Evolutionary conservation across 2,797 vertebrate genomes (phyloP).

Genomic region (Scleropages formosus): DNA sequence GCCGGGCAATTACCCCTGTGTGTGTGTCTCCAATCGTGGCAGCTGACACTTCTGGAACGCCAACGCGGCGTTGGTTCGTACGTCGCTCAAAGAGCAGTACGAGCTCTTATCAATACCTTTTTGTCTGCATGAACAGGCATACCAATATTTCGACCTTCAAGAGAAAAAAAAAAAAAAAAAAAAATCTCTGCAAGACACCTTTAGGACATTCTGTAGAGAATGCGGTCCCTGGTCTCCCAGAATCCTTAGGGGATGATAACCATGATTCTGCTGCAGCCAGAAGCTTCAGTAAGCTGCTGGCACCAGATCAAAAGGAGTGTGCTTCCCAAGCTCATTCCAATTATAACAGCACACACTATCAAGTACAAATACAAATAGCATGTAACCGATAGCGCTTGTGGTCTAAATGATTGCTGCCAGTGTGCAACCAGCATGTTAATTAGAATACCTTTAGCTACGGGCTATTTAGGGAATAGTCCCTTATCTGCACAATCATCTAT

Average conservation of each 20-base stretch:
- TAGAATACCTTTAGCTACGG: constrained; percentile 80
- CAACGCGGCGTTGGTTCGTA: background rate
- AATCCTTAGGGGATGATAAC: constrained; percentile 17
- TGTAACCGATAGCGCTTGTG: constrained; percentile 77
- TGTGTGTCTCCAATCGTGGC: background rate
- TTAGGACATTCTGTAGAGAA: background rate
- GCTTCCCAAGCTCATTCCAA: constrained; percentile 78
- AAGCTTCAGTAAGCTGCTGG: constrained; percentile 50
- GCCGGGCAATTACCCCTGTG: background rate
- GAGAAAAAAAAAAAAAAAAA: background rate
- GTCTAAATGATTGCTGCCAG: constrained; percentile 67
- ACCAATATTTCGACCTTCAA: background rate
- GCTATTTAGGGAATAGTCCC: constrained; percentile 81
- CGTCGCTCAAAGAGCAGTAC: no score
- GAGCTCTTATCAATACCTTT: no score
- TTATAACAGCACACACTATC: constrained; percentile 69
- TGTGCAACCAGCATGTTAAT: constrained; percentile 75
- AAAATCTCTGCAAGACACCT: background rate
- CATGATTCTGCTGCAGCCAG: constrained; percentile 13
- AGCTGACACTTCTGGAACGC: background rate
- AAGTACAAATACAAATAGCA: constrained; percentile 83
- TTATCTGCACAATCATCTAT: constrained; percentile 73
- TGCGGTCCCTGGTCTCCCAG: background rate
- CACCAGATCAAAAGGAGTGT: constrained; percentile 78
- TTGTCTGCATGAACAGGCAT: no score